These are phyloP conservation scores for Ennomos fuscantarius DNA, from an alignment of 2,888 invertebrate species.

Conservation along the genomic window DNA sequence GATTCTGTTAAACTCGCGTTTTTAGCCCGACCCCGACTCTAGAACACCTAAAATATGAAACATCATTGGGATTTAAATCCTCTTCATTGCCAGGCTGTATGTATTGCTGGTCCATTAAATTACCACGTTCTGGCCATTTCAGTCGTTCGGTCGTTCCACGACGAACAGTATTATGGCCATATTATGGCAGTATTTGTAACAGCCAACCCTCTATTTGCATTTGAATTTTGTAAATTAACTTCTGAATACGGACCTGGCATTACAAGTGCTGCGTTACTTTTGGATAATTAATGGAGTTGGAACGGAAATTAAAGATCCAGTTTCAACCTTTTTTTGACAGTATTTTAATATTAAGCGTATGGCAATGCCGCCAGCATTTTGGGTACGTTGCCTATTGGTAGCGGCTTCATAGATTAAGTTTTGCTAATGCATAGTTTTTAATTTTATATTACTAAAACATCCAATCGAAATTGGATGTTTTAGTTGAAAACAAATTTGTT, in stretches of 20 bases:
- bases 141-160: slow-evolving; percentile 8
- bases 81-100: slow-evolving; percentile 9
- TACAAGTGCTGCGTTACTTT: slow-evolving; percentile 6
- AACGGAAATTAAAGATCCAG: background rate
- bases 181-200: slow-evolving; percentile 24
- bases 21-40: too few species aligned
- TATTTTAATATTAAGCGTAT: too few species aligned
- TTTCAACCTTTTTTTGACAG: background rate
- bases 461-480: too few species aligned
- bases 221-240: slow-evolving; percentile 27
- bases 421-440: too few species aligned
- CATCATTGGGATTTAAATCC: slow-evolving; percentile 7
- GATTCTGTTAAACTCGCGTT: too few species aligned
- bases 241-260: slow-evolving; percentile 21
- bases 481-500: too few species aligned
- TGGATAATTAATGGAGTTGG: background rate
- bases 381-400: too few species aligned
- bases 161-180: slow-evolving; percentile 1
- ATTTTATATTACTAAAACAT: too few species aligned
- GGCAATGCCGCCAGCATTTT: too few species aligned
- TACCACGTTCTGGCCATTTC: slow-evolving; percentile 20
- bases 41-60: background rate
- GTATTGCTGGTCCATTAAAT: slow-evolving; percentile 24
- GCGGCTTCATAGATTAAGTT: too few species aligned
- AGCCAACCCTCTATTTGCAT: slow-evolving; percentile 28